A percentile compares a stretch with the other conserved stretches of the same genome.
phyloP scores from a whole-genome alignment of 2,113 vertebrate genomes.

The Seriola aureovittata region DNA sequence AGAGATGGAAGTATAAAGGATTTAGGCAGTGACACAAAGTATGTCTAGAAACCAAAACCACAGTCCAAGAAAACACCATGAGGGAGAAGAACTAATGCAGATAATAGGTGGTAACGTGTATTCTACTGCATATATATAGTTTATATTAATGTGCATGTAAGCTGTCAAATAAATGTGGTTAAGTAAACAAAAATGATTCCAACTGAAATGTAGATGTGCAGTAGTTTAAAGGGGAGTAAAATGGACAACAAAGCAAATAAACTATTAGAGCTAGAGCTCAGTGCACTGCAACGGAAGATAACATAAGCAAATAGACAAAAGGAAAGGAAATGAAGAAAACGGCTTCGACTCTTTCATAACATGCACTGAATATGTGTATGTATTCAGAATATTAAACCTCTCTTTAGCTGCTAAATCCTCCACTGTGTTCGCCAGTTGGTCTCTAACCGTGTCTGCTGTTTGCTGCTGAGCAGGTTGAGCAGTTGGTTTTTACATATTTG shows the following conservation, averaged over 20 bases:
- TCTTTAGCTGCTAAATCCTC: background rate
- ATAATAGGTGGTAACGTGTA: background rate
- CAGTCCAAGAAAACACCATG: background rate
- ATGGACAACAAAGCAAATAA: background rate
- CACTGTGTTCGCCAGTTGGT: background rate
- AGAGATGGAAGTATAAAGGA: background rate
- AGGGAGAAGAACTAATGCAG: background rate
- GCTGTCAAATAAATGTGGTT: background rate
- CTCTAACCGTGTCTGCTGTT: background rate
- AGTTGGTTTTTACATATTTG: too few species aligned
- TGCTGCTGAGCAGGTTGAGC: background rate
- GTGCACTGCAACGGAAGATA: background rate
- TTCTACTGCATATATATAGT: background rate
- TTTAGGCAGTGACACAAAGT: background rate
- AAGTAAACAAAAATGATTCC: background rate
- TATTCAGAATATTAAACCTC: too few species aligned
- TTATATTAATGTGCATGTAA: background rate
- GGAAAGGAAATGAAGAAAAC: background rate
- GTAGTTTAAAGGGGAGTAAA: background rate
- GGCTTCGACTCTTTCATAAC: background rate
- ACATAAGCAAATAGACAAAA: background rate
- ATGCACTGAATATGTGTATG: background rate
- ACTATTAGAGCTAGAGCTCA: background rate
- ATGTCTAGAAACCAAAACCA: background rate
- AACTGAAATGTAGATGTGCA: background rate